Percentiles rank a stretch among this genome's conserved stretches.
Conservation (phyloP, 2,113 vertebrate species). For the Thunnus maccoyii region DNA sequence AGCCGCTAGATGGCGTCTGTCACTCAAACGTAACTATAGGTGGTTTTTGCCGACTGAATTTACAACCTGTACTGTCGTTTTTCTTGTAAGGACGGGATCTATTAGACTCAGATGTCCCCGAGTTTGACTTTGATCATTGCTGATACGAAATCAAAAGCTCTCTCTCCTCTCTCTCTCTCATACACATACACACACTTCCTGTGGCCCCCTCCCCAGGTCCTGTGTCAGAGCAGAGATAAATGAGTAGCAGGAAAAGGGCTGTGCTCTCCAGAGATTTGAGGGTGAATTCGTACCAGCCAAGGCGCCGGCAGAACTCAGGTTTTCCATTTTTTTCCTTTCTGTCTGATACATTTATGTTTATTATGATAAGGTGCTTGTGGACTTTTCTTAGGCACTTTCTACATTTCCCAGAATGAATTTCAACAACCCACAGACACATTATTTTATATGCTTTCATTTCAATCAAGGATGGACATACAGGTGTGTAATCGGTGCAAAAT, state of each 20-base stretch:
- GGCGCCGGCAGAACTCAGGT: background rate
- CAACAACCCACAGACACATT: background rate
- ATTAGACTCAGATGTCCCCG: constrained; percentile 24
- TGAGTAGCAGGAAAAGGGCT: constrained; percentile 34
- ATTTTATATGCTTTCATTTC: background rate
- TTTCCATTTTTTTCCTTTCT: constrained; percentile 15
- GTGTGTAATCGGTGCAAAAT: background rate
- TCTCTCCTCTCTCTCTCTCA: background rate
- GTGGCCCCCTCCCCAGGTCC: background rate
- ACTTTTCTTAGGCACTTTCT: background rate
- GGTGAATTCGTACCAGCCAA: background rate
- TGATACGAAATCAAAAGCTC: constrained; percentile 32
- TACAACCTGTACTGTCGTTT: too few relatives aligned
- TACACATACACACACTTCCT: constrained; percentile 31
- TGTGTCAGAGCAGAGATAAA: constrained; percentile 51
- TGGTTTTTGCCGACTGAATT: too few relatives aligned
- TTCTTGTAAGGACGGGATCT: too few relatives aligned
- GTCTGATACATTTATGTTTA: constrained; percentile 20
- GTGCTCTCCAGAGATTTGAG: constrained; percentile 14
- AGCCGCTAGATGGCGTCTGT: too few relatives aligned
- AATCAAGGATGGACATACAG: too few relatives aligned
- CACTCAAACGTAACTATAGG: too few relatives aligned
- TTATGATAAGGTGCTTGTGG: background rate
- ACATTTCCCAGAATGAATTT: constrained; percentile 14
- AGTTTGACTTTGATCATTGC: constrained; percentile 49